Evolutionary conservation across 2,888 invertebrate genomes (phyloP).

Genomic region (Acronicta leporina): DNA sequence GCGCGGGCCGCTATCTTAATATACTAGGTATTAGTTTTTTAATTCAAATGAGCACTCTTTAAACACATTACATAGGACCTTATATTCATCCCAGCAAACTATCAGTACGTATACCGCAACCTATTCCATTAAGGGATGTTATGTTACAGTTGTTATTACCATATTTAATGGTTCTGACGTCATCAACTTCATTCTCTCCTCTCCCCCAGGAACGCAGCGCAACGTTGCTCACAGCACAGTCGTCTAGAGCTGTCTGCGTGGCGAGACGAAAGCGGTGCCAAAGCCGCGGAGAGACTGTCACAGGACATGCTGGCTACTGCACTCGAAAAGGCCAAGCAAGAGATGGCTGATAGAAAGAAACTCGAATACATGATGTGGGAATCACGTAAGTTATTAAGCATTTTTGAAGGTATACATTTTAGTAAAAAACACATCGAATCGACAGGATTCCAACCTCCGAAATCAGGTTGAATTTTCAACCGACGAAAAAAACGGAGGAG

Average conservation of each 20-base stretch:
- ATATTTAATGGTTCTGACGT: neutral
- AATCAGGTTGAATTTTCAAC: too few species aligned
- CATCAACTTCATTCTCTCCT: neutral
- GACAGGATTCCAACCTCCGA: too few species aligned
- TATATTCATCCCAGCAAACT: too few species aligned
- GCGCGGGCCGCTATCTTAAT: too few species aligned
- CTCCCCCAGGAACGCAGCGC: slow-evolving; percentile 90
- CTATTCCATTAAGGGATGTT: too few species aligned
- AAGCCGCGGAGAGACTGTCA: slow-evolving; percentile 91
- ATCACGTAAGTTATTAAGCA: slow-evolving; percentile 85
- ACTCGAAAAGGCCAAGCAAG: slow-evolving; percentile 93
- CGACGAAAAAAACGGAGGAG: too few species aligned
- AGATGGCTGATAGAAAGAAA: slow-evolving; percentile 92
- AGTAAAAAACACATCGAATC: too few species aligned
- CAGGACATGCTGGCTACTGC: slow-evolving; percentile 93
- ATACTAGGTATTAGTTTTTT: too few species aligned
- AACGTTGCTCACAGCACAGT: slow-evolving; percentile 93
- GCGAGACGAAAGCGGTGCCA: slow-evolving; percentile 90
- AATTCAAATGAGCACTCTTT: too few species aligned
- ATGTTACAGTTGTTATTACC: neutral
- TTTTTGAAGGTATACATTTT: too few species aligned
- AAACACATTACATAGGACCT: too few species aligned
- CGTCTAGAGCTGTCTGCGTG: slow-evolving; percentile 92
- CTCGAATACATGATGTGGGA: slow-evolving; percentile 95
- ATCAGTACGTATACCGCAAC: too few species aligned